phyloP scores from a whole-genome alignment of 2,113 vertebrate species.

The Hylia prasina region DNA sequence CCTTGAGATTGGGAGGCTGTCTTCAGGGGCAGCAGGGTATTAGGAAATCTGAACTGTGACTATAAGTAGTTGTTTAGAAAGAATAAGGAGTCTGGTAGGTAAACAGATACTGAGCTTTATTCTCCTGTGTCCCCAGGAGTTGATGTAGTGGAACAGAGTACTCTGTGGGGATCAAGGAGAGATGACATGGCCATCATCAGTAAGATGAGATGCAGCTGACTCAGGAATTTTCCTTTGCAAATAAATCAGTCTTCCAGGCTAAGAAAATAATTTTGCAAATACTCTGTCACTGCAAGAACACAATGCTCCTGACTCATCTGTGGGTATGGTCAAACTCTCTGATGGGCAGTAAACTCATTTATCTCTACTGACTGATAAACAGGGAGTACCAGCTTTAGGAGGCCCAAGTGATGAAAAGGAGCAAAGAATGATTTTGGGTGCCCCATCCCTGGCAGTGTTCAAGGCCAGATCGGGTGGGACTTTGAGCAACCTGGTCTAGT shows the following conservation, averaged over 20 bases:
- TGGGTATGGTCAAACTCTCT: background rate
- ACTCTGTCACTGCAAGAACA: background rate
- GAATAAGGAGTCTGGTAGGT: background rate
- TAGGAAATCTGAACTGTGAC: constrained; percentile 1
- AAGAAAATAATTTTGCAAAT: background rate
- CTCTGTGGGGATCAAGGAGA: constrained; percentile 33
- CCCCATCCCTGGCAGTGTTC: background rate
- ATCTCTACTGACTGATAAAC: background rate
- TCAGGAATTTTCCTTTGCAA: constrained; percentile 5
- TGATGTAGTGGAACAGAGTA: constrained; percentile 26
- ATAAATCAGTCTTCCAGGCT: constrained; percentile 10
- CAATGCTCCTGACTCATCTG: background rate
- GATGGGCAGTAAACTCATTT: background rate
- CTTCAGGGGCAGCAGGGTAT: background rate
- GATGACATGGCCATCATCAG: background rate
- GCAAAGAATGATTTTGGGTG: background rate
- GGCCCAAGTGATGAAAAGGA: background rate
- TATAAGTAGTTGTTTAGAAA: constrained; percentile 16
- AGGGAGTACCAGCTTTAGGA: background rate
- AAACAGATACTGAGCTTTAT: constrained; percentile 28
- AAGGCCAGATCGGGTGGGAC: background rate
- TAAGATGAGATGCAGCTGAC: constrained; percentile 47
- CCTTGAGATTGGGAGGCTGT: background rate
- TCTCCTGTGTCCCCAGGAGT: background rate
- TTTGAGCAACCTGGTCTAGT: background rate